These are phyloP conservation scores for Standfussiana lucernea DNA, from an alignment of 2,888 invertebrate genomes.

Conservation along the genomic window DNA sequence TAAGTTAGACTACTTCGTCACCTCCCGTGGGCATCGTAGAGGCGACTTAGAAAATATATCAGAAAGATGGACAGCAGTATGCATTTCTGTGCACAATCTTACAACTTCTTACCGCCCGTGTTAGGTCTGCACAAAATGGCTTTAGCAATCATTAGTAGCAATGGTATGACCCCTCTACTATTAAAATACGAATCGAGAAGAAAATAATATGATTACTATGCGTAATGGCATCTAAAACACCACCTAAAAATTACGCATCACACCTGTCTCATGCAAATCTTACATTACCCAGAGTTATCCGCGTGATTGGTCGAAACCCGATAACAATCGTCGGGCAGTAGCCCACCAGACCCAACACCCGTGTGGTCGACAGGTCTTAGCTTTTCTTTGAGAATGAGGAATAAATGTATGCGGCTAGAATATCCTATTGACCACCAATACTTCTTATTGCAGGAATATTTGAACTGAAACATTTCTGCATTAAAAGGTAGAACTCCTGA, in stretches of 20 bases:
- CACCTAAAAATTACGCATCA: neutral
- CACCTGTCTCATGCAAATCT: neutral
- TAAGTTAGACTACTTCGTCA: constrained; percentile 3
- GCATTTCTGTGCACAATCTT: neutral
- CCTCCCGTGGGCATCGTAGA: constrained; percentile 35
- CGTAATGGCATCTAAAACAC: neutral
- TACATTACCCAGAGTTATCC: neutral
- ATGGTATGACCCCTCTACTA: neutral
- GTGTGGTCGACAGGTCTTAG: neutral
- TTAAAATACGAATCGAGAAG: neutral
- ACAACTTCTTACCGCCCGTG: neutral
- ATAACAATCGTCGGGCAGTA: neutral
- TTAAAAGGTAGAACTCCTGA: too few species aligned
- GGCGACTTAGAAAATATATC: constrained; percentile 19
- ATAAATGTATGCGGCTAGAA: neutral
- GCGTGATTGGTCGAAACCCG: neutral
- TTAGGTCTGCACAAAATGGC: neutral
- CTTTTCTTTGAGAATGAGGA: neutral
- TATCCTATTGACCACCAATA: too few species aligned
- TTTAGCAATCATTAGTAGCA: neutral
- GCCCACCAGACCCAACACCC: neutral
- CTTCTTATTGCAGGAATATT: too few species aligned
- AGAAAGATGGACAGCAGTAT: constrained; percentile 16
- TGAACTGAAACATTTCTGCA: too few species aligned
- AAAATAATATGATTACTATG: neutral